phyloP scores from a whole-genome alignment of 2,888 invertebrate genomes.

The Linnaemya tessellans region DNA sequence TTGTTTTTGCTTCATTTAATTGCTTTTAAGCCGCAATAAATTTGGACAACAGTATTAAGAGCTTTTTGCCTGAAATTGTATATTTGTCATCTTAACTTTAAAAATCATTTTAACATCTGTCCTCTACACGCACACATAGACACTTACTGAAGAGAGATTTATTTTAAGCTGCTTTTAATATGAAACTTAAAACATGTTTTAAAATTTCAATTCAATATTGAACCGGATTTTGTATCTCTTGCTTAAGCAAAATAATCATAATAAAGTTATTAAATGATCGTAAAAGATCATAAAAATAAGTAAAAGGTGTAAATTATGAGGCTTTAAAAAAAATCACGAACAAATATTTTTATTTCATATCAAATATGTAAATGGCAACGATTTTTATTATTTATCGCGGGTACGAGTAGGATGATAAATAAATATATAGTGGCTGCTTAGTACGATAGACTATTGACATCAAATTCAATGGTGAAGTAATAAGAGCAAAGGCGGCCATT shows the following conservation, averaged over 20 bases:
- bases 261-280: conserved; percentile 68
- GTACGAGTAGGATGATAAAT: not conserved
- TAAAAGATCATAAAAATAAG: conserved; percentile 62
- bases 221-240: conserved; percentile 46
- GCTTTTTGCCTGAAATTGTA: conserved; percentile 60
- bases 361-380: not conserved
- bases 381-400: not conserved
- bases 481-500: not conserved
- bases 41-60: conserved; percentile 47
- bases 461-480: not conserved
- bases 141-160: conserved; percentile 41
- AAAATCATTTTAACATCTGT: conserved; percentile 57
- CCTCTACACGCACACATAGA: not conserved
- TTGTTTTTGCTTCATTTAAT: conserved; percentile 11
- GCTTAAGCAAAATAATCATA: conserved; percentile 46
- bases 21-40: conserved; percentile 53
- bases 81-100: conserved; percentile 68
- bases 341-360: not conserved
- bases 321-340: conserved; percentile 13
- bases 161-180: conserved; percentile 67
- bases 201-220: conserved; percentile 44
- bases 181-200: conserved; percentile 47
- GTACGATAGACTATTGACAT: not conserved
- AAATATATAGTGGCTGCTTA: not conserved
- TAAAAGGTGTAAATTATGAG: conserved; percentile 67